Percentiles rank a stretch among this genome's conserved stretches.
Evolutionary conservation across 2,113 vertebrate species (phyloP).

Genomic region (Upupa epops): DNA sequence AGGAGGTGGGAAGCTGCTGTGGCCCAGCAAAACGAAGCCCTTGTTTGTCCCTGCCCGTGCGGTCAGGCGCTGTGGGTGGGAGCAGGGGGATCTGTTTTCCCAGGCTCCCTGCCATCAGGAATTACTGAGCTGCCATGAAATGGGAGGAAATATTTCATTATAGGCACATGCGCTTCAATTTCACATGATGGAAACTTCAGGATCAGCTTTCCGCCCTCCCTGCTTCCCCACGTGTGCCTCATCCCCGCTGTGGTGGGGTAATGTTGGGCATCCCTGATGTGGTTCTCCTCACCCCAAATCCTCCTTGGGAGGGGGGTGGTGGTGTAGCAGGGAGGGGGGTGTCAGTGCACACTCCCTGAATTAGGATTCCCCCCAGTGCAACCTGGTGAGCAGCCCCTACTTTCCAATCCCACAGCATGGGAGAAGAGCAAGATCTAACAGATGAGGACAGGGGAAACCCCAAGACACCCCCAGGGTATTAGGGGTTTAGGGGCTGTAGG

Average conservation of each 20-base stretch:
- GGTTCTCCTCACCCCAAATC: not conserved
- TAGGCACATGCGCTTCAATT: constrained; percentile 80
- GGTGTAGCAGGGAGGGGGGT: too few relatives aligned
- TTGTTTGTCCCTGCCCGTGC: constrained; percentile 38
- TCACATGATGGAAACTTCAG: constrained; percentile 72
- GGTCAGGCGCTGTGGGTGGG: constrained; percentile 63
- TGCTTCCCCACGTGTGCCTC: not conserved
- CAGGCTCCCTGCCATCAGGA: constrained; percentile 72
- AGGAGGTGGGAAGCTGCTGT: not conserved
- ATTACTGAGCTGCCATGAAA: constrained; percentile 78
- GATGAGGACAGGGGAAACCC: not conserved
- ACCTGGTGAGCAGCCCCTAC: not conserved
- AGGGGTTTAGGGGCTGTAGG: not conserved
- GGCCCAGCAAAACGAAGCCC: constrained; percentile 13
- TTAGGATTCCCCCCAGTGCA: rapidly evolving
- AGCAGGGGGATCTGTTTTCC: constrained; percentile 73
- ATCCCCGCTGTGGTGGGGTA: not conserved
- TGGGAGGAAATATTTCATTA: constrained; percentile 82
- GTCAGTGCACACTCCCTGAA: rapidly evolving
- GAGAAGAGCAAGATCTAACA: rapidly evolving
- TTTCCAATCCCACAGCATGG: too few relatives aligned
- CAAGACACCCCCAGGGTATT: rapidly evolving
- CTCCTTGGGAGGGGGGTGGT: not conserved
- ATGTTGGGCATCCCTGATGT: not conserved
- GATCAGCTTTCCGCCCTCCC: constrained; percentile 30